phyloP scores from a whole-genome alignment of 2,797 vertebrate species.

The Melanotaenia parkinsoni region DNA sequence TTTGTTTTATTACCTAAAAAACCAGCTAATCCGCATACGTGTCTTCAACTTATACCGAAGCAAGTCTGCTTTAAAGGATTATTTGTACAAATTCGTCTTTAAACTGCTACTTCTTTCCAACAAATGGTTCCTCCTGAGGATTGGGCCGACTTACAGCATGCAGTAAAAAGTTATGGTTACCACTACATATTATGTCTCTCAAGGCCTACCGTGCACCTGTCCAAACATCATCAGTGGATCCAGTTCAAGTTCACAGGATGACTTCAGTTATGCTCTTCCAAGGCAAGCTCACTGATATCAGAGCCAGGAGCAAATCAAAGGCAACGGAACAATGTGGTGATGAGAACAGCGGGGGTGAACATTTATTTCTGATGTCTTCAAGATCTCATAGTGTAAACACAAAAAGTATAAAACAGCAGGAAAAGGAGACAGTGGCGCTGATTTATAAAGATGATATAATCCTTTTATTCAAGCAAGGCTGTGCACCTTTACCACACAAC shows the following conservation, averaged over 20 bases:
- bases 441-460: conserved; percentile 46
- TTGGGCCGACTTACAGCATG: conserved; percentile 42
- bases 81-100: conserved; percentile 48
- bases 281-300: conserved; percentile 63
- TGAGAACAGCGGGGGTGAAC: conserved; percentile 45
- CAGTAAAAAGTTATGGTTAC: conserved; percentile 45
- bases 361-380: conserved; percentile 52
- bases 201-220: conserved; percentile 67
- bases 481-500: conserved; percentile 18
- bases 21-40: not conserved
- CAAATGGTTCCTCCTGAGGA: conserved; percentile 21
- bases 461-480: conserved; percentile 30
- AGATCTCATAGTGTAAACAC: conserved; percentile 48
- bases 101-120: conserved; percentile 22
- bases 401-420: conserved; percentile 6
- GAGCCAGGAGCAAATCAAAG: conserved; percentile 73
- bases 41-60: not conserved
- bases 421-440: conserved; percentile 9
- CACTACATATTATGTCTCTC: conserved; percentile 50
- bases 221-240: conserved; percentile 68
- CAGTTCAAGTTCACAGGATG: conserved; percentile 70
- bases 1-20: not conserved
- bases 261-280: conserved; percentile 57
- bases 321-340: conserved; percentile 37
- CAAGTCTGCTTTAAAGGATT: conserved; percentile 20